phyloP scores from a whole-genome alignment of 2,888 invertebrate species.

The Mylabris sibirica region DNA sequence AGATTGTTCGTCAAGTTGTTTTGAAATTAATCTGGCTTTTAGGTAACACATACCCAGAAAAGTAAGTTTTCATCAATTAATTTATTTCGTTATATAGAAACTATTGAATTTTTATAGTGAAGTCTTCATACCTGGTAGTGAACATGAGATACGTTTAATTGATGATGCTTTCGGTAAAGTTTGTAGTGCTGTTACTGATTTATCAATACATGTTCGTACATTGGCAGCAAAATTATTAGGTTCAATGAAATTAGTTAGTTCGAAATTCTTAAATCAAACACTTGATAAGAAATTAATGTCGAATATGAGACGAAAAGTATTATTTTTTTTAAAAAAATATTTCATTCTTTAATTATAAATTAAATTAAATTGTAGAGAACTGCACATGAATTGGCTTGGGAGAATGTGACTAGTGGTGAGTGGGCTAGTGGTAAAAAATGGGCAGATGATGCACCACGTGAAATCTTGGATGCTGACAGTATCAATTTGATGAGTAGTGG shows the following conservation, averaged over 20 bases:
- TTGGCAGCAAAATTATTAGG: conserved; percentile 88
- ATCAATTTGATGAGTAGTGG: conserved; percentile 88
- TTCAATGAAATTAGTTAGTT: conserved; percentile 84
- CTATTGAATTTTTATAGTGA: conserved; percentile 62
- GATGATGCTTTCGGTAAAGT: conserved; percentile 97
- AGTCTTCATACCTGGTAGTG: conserved; percentile 74
- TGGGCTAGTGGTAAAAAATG: conserved; percentile 93
- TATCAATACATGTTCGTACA: conserved; percentile 87
- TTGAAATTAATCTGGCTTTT: conserved; percentile 86
- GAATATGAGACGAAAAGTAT: conserved; percentile 79
- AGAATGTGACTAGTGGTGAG: conserved; percentile 83
- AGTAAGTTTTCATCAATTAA: conserved; percentile 63
- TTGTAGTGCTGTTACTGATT: conserved; percentile 91
- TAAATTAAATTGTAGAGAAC: conserved; percentile 68
- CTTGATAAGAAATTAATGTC: conserved; percentile 98
- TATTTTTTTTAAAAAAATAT: conserved; percentile 15
- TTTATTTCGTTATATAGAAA: not conserved
- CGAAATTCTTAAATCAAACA: conserved; percentile 92
- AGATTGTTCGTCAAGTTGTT: conserved; percentile 88
- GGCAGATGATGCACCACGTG: conserved; percentile 83
- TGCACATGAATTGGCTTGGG: conserved; percentile 85
- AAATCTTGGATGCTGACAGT: conserved; percentile 75
- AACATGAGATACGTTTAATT: conserved; percentile 86
- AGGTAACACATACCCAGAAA: conserved; percentile 87
- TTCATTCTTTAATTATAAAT: too few relatives aligned